Base-by-base conservation (phyloP, 1,140 invertebrate genomes). In the Chionoecetes opilio region DNA sequence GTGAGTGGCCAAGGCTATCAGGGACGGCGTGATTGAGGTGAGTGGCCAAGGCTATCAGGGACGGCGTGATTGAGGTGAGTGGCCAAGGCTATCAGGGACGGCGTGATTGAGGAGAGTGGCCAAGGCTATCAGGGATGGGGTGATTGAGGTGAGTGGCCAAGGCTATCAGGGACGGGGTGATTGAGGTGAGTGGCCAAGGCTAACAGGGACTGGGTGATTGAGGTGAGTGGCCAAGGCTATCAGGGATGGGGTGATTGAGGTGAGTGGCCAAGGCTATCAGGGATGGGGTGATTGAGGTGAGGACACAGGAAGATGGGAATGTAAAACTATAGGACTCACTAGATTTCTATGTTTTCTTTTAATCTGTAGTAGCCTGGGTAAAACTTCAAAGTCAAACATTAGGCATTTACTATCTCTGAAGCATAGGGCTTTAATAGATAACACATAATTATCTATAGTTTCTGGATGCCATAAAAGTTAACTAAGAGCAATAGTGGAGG, bases 181-280 rank as follows among this genome's bases (percentile, higher is more conserved):
- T 99, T 97, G 99, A 99, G 97, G 99, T 99, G 0, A 99, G 99
- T 99, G 0, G 99, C 99, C 0, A 99, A 99, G 97, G 99, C 99
- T n/a, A 99, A 99, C 93, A 97, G 99, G 89, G 99, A 99, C 97
- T 99, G 99, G 89, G 99, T 99, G 0, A 99, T 99, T 97, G 99
- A 99, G 97, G 99, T 99, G 0, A 99, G 99, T 99, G 0, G 99
- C 99, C 0, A 99, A 99, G 97, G 99, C 99, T n/a, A 99, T 99
- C 93, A 97, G 99, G 89, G 99, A 99, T 97, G 99, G 99, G 89
- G 99, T 99, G 0, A 99, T 99, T 97, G 99, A 99, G 97, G 99
- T 99, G 0, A 99, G 99, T 99, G 0, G 99, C 99, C 0, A 99
- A 99, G 97, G 99, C 99, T n/a, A 99, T 99, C 93, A 97, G 99